Evolutionary conservation across 2,888 invertebrate genomes (phyloP), one percentile per base, ranked within the genome.

Genomic region (Nomada ferruginata): DNA sequence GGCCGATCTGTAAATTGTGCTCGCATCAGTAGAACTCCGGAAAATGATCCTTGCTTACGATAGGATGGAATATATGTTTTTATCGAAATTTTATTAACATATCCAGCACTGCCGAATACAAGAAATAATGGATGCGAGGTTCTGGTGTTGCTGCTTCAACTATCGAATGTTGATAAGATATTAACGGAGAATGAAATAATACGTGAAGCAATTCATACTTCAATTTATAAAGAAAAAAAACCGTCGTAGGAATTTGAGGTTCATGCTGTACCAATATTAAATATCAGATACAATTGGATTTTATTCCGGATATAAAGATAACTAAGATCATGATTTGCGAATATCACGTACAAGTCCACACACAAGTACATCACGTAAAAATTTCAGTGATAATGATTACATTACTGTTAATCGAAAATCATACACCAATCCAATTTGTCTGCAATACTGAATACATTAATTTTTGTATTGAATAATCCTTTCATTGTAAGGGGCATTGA

Each of bases 21-120:
- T 0, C 95, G 95, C 90, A 94, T 96, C 23, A 95, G 95, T 87
- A 94, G 95, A 93, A 95, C 95, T 0, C 94, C 95, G 0, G 95
- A 95, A 61, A 94, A 95, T 85, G 96, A 96, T 93, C 96, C 96
- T 50, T 97, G 97, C 89, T 94, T 94, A 83, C 96, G 85, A 86
- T 86, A 86, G 69, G 11, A 18, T 53, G 29, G 5, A 7, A 9
- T 15, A 42, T 53, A 50, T 15, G 11, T 47, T 69, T 26, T 68
- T 70, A 47, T 29, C 20, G 23, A 13, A 26, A 68, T 64, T 57
- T 60, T 47, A 5, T 75, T 61, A 76, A 69, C 53, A 53, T 61
- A 76, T 76, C 55, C 59, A 71, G 71, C 75, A 86, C 82, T 84
- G 80, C 82, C 86, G 64, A 57, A 55, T 64, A 42, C 42, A 57